Evolutionary conservation across 2,888 invertebrate genomes (phyloP), one percentile per base, ranked within the genome.

Genomic region (Tribolium freemani): DNA sequence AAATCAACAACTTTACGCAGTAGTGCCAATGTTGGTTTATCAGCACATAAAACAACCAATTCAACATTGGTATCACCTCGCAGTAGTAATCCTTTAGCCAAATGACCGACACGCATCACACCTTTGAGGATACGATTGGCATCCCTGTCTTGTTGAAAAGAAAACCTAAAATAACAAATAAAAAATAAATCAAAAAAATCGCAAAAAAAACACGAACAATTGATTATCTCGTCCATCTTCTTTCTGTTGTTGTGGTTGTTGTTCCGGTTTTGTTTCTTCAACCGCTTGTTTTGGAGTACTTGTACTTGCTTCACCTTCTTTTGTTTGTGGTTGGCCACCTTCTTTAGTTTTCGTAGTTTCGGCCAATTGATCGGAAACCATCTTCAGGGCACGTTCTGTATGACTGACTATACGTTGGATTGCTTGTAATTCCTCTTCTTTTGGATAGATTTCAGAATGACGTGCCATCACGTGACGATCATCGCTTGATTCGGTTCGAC

Each of bases 401-500:
- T 96, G 94, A 2, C 95, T 94, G 9, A 98, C 97, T 77, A 95
- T 94, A 81, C 94, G 93, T 87, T 98, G 98, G 71, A 98, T 96
- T 68, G 93, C 92, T 85, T 94, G 93, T 76, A 96, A 88, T 88
- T 98, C 96, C 79, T 92, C 92, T 86, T 97, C 97, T 82, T 93
- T 92, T 0, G 98, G 98, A 89, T 97, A 98, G 80, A 99, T 96
- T 76, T 94, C 94, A 0, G 95, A 93, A 87, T 99, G 98, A 81
- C 96, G 94, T 60, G 95, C 93, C 86, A 96, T 92, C 70, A 98
- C 96, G 88, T 98, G 98, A 6, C 97, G 92, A 88, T 99, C 99
- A 87, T 99, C 98, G 11, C 93, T 93, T n/a, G 96, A 95, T 87
- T 98, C 97, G 0, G 95, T 94, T 58, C 96, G 91, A 16, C 97